Evolutionary conservation across 2,113 vertebrate genomes (phyloP).

Genomic region (Hemichromis elongatus): DNA sequence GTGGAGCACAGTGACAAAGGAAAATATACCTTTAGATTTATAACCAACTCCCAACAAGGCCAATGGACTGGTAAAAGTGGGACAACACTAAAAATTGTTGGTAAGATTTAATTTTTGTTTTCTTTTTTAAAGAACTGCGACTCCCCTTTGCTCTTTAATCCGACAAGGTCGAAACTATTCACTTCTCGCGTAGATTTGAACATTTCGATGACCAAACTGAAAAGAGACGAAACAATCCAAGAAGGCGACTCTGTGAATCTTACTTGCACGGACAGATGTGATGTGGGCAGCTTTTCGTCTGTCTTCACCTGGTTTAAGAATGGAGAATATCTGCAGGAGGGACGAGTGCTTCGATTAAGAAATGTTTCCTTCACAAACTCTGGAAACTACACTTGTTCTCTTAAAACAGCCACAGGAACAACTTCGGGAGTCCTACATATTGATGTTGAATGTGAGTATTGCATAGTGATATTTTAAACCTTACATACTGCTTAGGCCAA

Average conservation of each 20-base stretch:
- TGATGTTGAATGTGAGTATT: constrained; percentile 41
- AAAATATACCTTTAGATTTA: background rate
- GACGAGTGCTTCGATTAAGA: background rate
- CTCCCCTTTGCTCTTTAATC: background rate
- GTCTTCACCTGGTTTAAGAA: constrained; percentile 37
- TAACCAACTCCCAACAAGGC: background rate
- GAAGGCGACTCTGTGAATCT: constrained; percentile 1
- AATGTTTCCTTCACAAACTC: background rate
- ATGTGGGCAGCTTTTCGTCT: background rate
- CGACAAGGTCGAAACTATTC: accelerated
- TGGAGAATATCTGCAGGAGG: background rate
- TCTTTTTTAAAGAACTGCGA: background rate
- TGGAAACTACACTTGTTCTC: constrained; percentile 47
- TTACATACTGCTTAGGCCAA: background rate
- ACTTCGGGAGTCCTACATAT: background rate
- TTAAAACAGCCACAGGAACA: background rate
- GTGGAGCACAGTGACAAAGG: background rate
- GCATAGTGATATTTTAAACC: accelerated
- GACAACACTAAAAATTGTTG: background rate
- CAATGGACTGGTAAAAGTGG: background rate
- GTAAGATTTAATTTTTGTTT: background rate
- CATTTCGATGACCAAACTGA: background rate
- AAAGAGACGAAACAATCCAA: background rate
- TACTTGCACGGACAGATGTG: background rate
- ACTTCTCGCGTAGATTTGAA: background rate